Conservation (phyloP, 2,888 invertebrate genomes). For the Megastigmus dorsalis region DNA sequence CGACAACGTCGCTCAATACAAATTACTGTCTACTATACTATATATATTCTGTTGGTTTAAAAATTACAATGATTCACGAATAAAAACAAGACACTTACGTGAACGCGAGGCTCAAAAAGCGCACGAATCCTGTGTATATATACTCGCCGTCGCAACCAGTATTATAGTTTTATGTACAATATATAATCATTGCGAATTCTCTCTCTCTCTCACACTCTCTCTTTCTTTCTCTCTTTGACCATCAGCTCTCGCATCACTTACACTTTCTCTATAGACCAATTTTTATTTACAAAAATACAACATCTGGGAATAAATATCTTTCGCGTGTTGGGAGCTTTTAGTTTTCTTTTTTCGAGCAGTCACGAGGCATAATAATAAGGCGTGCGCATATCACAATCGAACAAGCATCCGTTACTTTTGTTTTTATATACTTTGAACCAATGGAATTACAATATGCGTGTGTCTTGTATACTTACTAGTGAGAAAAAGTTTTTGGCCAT, state of each 20-base stretch:
- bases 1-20: slow-evolving; percentile 9
- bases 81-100: slow-evolving; percentile 45
- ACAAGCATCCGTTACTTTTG: slow-evolving; percentile 24
- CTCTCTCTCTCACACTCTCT: no score
- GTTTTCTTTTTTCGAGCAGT: slow-evolving; percentile 63
- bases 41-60: slow-evolving; percentile 24
- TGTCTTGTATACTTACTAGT: slow-evolving; percentile 19
- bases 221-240: no score
- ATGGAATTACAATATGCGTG: slow-evolving; percentile 20
- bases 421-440: slow-evolving; percentile 23
- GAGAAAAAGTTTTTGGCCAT: slow-evolving; percentile 36
- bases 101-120: slow-evolving; percentile 39
- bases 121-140: slow-evolving; percentile 16
- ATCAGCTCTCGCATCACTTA: background rate
- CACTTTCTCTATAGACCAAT: background rate
- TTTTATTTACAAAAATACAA: slow-evolving; percentile 68
- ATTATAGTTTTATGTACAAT: slow-evolving; percentile 19
- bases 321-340: slow-evolving; percentile 47
- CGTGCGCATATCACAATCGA: slow-evolving; percentile 55
- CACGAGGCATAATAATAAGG: slow-evolving; percentile 61
- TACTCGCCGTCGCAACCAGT: background rate
- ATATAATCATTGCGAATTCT: background rate
- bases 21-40: slow-evolving; percentile 12
- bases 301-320: slow-evolving; percentile 63
- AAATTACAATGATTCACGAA: slow-evolving; percentile 16